A percentile compares a stretch with the other conserved stretches of the same genome.
Conservation (phyloP, 1,140 invertebrate genomes). For the Wasmannia auropunctata region DNA sequence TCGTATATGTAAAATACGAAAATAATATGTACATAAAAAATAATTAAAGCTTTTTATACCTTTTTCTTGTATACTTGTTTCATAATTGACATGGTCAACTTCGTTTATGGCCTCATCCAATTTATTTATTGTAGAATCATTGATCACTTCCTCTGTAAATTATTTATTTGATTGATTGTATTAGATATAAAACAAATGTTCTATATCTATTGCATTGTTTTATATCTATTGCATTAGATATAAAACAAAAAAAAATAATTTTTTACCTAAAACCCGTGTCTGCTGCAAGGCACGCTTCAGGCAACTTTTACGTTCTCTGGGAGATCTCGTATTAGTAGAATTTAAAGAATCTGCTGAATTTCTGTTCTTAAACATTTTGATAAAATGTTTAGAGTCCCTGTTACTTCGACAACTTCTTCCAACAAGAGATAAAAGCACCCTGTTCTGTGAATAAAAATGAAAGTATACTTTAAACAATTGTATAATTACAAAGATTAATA, state of each 20-base stretch:
- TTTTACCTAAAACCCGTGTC: conserved; percentile 68
- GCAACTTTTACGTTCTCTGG: conserved; percentile 68
- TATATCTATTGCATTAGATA: background rate
- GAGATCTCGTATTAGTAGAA: conserved; percentile 34
- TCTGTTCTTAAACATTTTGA: background rate
- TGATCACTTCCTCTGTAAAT: conserved; percentile 66
- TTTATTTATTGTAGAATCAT: conserved; percentile 58
- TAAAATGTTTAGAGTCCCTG: background rate
- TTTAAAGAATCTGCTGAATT: conserved; percentile 45
- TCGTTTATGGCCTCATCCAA: conserved; percentile 68
- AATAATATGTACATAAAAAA: background rate
- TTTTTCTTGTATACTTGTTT: conserved; percentile 74
- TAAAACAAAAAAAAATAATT: background rate
- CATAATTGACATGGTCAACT: conserved; percentile 70
- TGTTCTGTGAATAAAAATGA: background rate
- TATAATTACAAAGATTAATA: too few species aligned
- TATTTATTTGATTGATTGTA: background rate
- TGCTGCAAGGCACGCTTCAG: conserved; percentile 50
- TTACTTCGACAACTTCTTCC: background rate
- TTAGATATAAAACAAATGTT: too few species aligned
- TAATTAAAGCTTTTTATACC: conserved; percentile 54
- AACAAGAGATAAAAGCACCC: background rate
- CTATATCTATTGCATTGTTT: too few species aligned
- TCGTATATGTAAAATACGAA: background rate
- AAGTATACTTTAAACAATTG: background rate